Conservation (phyloP, 2,797 vertebrate genomes). For the Gouania willdenowi region DNA sequence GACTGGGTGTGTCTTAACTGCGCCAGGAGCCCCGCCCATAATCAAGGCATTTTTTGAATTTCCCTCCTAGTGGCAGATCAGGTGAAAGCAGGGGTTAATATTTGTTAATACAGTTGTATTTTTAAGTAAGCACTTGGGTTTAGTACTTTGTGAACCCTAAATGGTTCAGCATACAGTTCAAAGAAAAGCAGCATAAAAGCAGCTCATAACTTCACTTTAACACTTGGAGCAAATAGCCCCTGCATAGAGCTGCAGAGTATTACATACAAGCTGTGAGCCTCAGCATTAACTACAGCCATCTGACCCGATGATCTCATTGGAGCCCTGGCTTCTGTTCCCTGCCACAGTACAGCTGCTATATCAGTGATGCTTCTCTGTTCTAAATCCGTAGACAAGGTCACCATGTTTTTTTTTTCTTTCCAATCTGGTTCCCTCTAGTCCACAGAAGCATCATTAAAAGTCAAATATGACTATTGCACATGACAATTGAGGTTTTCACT, state of each 20-base stretch:
- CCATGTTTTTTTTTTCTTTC: conserved; percentile 30
- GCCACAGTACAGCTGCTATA: conserved; percentile 64
- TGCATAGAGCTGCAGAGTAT: conserved; percentile 36
- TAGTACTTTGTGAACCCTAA: no score
- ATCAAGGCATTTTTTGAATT: no score
- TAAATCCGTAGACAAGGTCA: conserved; percentile 71
- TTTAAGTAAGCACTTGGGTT: no score
- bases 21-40: no score
- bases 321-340: conserved; percentile 57
- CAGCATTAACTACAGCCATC: conserved; percentile 51
- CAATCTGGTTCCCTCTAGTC: conserved; percentile 54
- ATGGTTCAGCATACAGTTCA: no score
- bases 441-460: conserved; percentile 36
- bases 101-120: no score
- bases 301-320: conserved; percentile 65
- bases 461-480: conserved; percentile 27
- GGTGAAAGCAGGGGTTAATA: no score
- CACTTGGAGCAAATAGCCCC: conserved; percentile 42
- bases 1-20: no score
- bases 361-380: conserved; percentile 57
- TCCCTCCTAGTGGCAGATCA: no score
- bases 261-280: conserved; percentile 40
- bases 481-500: conserved; percentile 41
- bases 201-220: no score
- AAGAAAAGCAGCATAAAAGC: no score